Evolutionary conservation across 2,113 vertebrate species (phyloP).

Genomic region (Rostratula benghalensis): DNA sequence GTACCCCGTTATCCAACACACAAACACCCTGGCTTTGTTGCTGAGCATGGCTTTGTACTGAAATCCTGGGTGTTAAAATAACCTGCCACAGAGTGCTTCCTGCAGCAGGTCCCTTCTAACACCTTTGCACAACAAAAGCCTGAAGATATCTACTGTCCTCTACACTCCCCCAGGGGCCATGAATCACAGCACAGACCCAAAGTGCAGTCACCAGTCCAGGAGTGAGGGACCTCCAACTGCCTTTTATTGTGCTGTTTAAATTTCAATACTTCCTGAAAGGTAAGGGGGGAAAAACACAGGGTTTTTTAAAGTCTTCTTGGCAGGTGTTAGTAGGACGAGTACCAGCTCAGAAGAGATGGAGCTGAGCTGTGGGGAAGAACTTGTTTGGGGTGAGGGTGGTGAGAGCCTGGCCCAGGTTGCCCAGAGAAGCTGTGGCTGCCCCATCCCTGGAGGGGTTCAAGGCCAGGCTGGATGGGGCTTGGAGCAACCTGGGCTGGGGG

Average conservation of each 20-base stretch:
- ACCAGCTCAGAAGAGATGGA: neutral
- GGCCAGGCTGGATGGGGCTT: no score
- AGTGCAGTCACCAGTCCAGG: neutral
- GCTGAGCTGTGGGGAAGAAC: neutral
- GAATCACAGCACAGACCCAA: neutral
- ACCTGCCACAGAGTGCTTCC: neutral
- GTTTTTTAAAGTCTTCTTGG: neutral
- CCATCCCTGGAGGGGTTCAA: no score
- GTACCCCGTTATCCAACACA: neutral
- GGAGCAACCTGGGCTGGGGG: neutral
- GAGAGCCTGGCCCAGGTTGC: no score
- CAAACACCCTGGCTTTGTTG: neutral
- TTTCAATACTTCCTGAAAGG: neutral
- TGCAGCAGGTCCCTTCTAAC: neutral
- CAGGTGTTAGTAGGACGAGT: no score
- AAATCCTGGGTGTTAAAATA: neutral
- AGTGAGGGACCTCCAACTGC: rapidly evolving
- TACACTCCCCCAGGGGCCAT: neutral
- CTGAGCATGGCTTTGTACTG: neutral
- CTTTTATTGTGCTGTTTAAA: no score
- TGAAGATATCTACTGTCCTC: neutral
- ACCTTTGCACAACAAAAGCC: neutral
- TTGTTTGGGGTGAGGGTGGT: neutral
- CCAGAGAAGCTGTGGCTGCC: neutral
- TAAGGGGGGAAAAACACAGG: no score